phyloP scores from a whole-genome alignment of 64 coral and sea anemone genomes.

The Dendronephthya gigantea region DNA sequence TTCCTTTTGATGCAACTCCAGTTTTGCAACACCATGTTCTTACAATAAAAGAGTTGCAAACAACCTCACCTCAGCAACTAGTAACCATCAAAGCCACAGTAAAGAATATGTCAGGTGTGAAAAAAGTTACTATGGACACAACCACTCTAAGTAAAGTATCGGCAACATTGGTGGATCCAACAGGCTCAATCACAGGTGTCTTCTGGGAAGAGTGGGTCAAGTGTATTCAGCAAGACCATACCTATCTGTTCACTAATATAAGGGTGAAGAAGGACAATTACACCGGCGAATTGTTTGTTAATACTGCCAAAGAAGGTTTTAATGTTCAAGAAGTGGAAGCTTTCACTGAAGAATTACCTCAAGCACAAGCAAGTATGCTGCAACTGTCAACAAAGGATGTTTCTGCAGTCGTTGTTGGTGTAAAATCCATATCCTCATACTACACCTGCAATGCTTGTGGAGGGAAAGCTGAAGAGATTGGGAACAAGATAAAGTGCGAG shows the following conservation, averaged over 20 bases:
- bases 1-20: slow-evolving; percentile 5
- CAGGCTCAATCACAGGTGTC: slow-evolving; percentile 11
- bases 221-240: slow-evolving; percentile 14
- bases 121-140: slow-evolving; percentile 2
- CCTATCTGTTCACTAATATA: slow-evolving; percentile 31
- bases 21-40: slow-evolving; percentile 14
- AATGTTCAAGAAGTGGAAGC: slow-evolving; percentile 19
- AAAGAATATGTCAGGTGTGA: slow-evolving; percentile 19
- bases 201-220: slow-evolving; percentile 53
- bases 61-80: slow-evolving; percentile 19
- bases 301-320: slow-evolving; percentile 36
- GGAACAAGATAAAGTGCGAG: slow-evolving; percentile 8
- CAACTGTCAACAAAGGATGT: slow-evolving; percentile 21
- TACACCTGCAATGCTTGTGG: slow-evolving; percentile 29
- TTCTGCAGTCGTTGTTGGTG: slow-evolving; percentile 8
- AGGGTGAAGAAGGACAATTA: slow-evolving; percentile 40
- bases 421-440: not conserved
- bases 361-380: not conserved
- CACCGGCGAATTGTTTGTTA: slow-evolving; percentile 31
- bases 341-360: slow-evolving; percentile 3
- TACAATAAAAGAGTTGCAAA: slow-evolving; percentile 13
- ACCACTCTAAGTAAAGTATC: slow-evolving; percentile 25
- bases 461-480: slow-evolving; percentile 27
- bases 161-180: slow-evolving; percentile 38
- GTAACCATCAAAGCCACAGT: slow-evolving; percentile 22